A percentile compares a stretch with the other conserved stretches of the same genome.
These are phyloP conservation scores for Stratiomys singularior DNA, from an alignment of 2,888 invertebrate genomes.

Conservation along the genomic window DNA sequence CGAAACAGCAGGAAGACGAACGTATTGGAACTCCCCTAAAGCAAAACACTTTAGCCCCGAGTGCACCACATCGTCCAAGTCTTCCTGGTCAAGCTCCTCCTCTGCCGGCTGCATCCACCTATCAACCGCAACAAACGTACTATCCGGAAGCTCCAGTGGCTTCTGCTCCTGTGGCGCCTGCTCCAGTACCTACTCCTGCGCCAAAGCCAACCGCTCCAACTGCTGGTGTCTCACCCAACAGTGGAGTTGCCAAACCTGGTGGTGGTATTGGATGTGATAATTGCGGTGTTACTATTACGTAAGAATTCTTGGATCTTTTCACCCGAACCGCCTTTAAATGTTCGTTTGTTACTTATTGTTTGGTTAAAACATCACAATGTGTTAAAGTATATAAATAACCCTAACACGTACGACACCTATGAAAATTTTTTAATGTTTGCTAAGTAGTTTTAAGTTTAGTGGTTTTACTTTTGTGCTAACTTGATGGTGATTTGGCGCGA, in stretches of 20 bases:
- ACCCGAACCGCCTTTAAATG: neutral
- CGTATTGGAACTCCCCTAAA: slow-evolving; percentile 67
- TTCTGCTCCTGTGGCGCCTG: neutral
- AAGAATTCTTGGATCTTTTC: slow-evolving; percentile 57
- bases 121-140: slow-evolving; percentile 49
- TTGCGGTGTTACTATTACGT: slow-evolving; percentile 65
- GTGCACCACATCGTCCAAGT: slow-evolving; percentile 68
- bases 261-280: slow-evolving; percentile 58
- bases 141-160: neutral
- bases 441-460: no score
- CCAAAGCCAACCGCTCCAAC: slow-evolving; percentile 21
- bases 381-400: neutral
- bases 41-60: slow-evolving; percentile 70
- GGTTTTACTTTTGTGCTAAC: no score
- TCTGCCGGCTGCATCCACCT: slow-evolving; percentile 51
- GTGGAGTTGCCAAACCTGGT: neutral
- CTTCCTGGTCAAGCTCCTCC: slow-evolving; percentile 60
- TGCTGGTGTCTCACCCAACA: neutral
- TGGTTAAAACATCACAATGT: no score
- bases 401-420: neutral
- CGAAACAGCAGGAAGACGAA: slow-evolving; percentile 60
- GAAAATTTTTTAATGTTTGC: neutral
- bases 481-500: no score
- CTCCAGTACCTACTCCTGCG: neutral
- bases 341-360: slow-evolving; percentile 22